Conservation (phyloP, 2,113 vertebrate species). For the Petaurus breviceps region DNA sequence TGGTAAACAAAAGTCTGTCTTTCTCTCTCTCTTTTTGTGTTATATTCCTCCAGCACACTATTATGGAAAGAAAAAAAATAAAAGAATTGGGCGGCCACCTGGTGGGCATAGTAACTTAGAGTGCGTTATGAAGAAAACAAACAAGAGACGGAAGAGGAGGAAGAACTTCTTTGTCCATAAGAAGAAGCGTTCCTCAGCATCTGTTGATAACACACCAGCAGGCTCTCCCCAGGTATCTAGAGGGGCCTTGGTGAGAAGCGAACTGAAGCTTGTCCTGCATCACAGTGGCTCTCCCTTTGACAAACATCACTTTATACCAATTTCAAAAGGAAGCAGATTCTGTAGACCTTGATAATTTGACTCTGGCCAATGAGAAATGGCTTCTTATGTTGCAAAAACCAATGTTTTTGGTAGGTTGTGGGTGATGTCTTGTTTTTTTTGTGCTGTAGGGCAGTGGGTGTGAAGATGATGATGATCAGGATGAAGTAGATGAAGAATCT, state of each 20-base stretch:
- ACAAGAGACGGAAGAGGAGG: slow-evolving; percentile 94
- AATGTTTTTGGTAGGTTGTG: slow-evolving; percentile 23
- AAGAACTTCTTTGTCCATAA: slow-evolving; percentile 98
- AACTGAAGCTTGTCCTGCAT: not conserved
- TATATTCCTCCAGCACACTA: slow-evolving; percentile 90
- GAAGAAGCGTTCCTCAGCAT: slow-evolving; percentile 94
- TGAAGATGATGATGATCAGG: slow-evolving; percentile 93
- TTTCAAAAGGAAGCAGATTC: not conserved
- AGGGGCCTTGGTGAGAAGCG: not conserved
- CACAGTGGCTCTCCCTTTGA: not conserved
- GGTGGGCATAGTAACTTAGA: slow-evolving; percentile 94
- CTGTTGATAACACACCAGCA: slow-evolving; percentile 94
- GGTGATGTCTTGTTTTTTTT: not conserved
- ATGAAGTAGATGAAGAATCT: slow-evolving; percentile 92
- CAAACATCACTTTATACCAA: not conserved
- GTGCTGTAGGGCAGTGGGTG: slow-evolving; percentile 91
- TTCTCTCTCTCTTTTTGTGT: slow-evolving; percentile 60
- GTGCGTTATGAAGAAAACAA: slow-evolving; percentile 93
- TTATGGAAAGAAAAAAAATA: slow-evolving; percentile 96
- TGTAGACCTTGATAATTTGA: not conserved
- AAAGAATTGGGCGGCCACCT: slow-evolving; percentile 93
- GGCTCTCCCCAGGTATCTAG: slow-evolving; percentile 94
- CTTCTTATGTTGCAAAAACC: slow-evolving; percentile 27
- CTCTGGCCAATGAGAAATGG: not conserved
- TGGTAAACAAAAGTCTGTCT: not conserved